A percentile compares a stretch with the other conserved stretches of the same genome.
Conservation (phyloP, 2,888 invertebrate species). For the Diaphora mendica region DNA sequence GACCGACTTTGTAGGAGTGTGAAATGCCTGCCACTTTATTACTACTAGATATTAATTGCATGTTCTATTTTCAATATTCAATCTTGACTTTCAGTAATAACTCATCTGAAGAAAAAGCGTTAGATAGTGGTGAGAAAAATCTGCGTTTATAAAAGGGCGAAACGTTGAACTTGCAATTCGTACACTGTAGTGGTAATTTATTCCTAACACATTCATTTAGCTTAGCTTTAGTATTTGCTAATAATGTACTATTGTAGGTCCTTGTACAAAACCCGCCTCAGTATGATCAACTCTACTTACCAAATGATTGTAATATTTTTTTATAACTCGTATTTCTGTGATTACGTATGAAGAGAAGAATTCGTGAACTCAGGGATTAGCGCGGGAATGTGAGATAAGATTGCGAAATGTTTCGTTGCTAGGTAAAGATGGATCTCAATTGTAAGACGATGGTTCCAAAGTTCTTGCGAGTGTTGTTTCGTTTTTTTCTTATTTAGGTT, state of each 20-base stretch:
- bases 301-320: conserved; percentile 25
- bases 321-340: conserved; percentile 33
- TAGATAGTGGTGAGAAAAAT: too few relatives aligned
- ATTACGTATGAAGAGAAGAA: conserved; percentile 47
- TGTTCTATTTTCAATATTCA: too few relatives aligned
- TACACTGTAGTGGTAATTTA: too few relatives aligned
- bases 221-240: too few relatives aligned
- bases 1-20: too few relatives aligned
- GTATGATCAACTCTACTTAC: neutral
- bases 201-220: too few relatives aligned
- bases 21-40: too few relatives aligned
- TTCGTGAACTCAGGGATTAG: conserved; percentile 49
- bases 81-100: too few relatives aligned
- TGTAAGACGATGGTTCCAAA: conserved; percentile 1
- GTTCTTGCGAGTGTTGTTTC: neutral
- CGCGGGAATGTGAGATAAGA: conserved; percentile 47
- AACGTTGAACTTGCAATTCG: too few relatives aligned
- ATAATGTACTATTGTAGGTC: neutral
- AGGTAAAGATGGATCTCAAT: conserved; percentile 23
- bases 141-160: too few relatives aligned
- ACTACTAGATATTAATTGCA: too few relatives aligned
- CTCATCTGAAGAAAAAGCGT: too few relatives aligned
- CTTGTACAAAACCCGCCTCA: neutral
- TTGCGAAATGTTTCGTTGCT: conserved; percentile 47
- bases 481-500: neutral